Conservation (phyloP, 2,113 vertebrate genomes). For the Triplophysa siluroides region DNA sequence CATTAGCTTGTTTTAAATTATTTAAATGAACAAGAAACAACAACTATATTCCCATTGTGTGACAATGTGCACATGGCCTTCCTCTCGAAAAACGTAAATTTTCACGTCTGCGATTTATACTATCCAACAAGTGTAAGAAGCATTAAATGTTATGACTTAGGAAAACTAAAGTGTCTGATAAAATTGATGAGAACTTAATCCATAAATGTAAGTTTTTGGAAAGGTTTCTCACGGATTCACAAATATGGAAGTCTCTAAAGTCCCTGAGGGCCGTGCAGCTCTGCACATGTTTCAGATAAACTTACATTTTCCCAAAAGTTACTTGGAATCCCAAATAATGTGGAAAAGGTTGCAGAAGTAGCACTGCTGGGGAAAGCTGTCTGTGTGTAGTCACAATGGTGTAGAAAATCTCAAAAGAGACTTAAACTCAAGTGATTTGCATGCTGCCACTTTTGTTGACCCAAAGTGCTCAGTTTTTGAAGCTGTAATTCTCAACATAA, state of each 20-base stretch:
- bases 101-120: neutral
- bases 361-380: slow-evolving; percentile 69
- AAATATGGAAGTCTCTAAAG: slow-evolving; percentile 41
- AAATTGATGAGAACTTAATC: slow-evolving; percentile 53
- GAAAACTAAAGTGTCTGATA: slow-evolving; percentile 44
- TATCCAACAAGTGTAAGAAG: slow-evolving; percentile 24
- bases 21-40: too few relatives aligned
- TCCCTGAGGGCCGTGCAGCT: slow-evolving; percentile 46
- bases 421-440: slow-evolving; percentile 69
- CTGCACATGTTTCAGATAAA: slow-evolving; percentile 72
- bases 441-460: slow-evolving; percentile 70
- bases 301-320: slow-evolving; percentile 76
- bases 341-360: slow-evolving; percentile 78
- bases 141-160: slow-evolving; percentile 42
- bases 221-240: slow-evolving; percentile 31
- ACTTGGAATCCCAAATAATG: slow-evolving; percentile 81
- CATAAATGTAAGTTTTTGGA: slow-evolving; percentile 33
- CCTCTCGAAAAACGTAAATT: neutral
- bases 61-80: neutral
- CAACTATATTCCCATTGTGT: too few relatives aligned
- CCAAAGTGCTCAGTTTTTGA: slow-evolving; percentile 66
- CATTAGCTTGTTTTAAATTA: neutral
- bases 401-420: slow-evolving; percentile 66
- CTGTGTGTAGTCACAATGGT: slow-evolving; percentile 65
- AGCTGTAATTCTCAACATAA: slow-evolving; percentile 65